Base-by-base conservation (phyloP, 1,140 invertebrate species). In the Melipona quadrifasciata region DNA sequence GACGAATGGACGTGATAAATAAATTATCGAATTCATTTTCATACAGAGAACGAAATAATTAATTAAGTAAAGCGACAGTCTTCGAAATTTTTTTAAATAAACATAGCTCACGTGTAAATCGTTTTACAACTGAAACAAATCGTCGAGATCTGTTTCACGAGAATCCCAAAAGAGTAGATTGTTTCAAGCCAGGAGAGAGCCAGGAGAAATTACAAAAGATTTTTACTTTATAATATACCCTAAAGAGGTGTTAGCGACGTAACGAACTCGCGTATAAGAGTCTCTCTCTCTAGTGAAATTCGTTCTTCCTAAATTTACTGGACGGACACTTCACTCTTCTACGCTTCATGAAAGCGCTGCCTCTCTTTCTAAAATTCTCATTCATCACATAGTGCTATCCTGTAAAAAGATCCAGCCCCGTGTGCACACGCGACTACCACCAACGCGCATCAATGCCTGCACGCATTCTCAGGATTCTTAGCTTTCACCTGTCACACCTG, bases 121-220 rank as follows among this genome's bases (percentile, higher is more conserved):
- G 39, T 27, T 27, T 64, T 14, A 1, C 19, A 11, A 4, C 0
- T 24, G 24, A 61, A 39, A n/a, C 58, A 12, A 12, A 11, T 61
- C 1, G 11, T 61, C 24, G 19, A 11, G 12, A 14, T 11, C 10
- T 47, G 39, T 47, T 39, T 61, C 2, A 2, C 11, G 24, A n/a
- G 12, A n/a, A 1, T n/a, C 1, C 12, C 1, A 61, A 61, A n/a
- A n/a, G n/a, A n/a, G 12, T 61, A 65, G n/a, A 8, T 27, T 1
- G 14, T 16, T 27, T 31, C 2, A 65, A 34, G 34, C 31, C 11
- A 10, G 11, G 0, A 3, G 3, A 0, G 8, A 5, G n/a, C 0
- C 14, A n/a, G 16, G 16, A 14, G 53, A n/a, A 47, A 8, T 47
- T 47, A 10, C 39, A 47, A 14, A 61, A 61, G 3, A n/a, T 14